Conservation (phyloP, 2,113 vertebrate species). For the Atractosteus spatula region DNA sequence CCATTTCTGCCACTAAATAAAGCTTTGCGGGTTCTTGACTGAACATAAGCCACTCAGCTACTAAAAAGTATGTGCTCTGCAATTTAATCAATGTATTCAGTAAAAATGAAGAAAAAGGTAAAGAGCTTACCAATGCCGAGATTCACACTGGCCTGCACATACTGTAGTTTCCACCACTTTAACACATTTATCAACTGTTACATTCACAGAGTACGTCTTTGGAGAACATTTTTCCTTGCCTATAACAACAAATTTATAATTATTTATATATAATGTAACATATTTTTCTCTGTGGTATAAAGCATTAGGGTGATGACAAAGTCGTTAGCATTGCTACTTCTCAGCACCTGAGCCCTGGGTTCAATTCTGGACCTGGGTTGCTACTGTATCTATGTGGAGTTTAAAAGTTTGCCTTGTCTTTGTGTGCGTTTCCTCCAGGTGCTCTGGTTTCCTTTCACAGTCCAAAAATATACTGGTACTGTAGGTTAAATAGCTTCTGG, state of each 20-base stretch:
- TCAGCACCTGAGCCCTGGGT: no score
- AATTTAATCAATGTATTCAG: not conserved
- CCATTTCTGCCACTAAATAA: not conserved
- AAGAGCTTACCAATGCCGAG: slow-evolving; percentile 37
- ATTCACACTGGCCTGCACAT: slow-evolving; percentile 52
- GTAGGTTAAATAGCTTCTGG: not conserved
- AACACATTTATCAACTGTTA: slow-evolving; percentile 38
- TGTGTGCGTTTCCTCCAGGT: not conserved
- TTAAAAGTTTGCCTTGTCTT: no score
- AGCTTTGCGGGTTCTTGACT: not conserved
- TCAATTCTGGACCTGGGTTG: no score
- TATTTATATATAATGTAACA: not conserved
- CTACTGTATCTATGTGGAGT: no score
- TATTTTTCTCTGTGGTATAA: no score
- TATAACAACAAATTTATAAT: slow-evolving; percentile 17
- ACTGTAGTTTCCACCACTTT: slow-evolving; percentile 30
- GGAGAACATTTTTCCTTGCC: slow-evolving; percentile 46
- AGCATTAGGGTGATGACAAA: no score
- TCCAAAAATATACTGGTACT: no score
- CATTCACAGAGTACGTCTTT: slow-evolving; percentile 22
- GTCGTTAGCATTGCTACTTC: no score
- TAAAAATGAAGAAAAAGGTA: slow-evolving; percentile 16
- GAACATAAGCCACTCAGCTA: not conserved
- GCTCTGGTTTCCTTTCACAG: no score
- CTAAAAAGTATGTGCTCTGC: not conserved